Conservation (phyloP, 2,797 vertebrate genomes). For the Sebastiscus albofasciatus region DNA sequence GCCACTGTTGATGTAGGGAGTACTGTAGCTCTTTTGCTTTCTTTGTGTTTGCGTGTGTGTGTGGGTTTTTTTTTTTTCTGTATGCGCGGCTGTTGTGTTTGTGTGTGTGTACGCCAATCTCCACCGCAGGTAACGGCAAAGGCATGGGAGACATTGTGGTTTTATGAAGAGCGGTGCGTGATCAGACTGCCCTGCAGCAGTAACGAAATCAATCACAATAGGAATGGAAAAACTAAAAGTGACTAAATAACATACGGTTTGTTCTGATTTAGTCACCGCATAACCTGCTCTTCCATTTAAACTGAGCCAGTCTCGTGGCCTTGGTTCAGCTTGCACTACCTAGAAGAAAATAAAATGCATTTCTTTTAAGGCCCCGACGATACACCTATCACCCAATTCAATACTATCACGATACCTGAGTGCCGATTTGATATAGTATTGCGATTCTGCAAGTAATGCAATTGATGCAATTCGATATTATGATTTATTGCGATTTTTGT, state of each 20-base stretch:
- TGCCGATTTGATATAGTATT: too few species aligned
- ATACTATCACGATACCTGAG: too few species aligned
- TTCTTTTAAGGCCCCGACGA: not conserved
- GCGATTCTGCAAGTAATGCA: too few species aligned
- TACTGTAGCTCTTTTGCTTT: constrained; percentile 81
- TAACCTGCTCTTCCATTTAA: constrained; percentile 26
- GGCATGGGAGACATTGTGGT: constrained; percentile 69
- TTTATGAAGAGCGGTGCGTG: constrained; percentile 60
- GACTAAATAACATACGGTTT: constrained; percentile 51
- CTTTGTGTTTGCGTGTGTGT: constrained; percentile 68
- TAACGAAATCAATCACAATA: constrained; percentile 77
- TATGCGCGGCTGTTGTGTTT: constrained; percentile 38
- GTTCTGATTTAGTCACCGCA: constrained; percentile 15
- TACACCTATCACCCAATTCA: too few species aligned
- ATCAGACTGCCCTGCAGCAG: constrained; percentile 56
- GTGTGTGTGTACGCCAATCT: constrained; percentile 52
- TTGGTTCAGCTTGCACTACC: constrained; percentile 14
- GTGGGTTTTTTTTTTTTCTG: constrained; percentile 44
- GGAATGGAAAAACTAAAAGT: constrained; percentile 50
- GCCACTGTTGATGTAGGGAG: constrained; percentile 81
- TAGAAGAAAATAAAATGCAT: not conserved
- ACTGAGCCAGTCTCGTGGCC: constrained; percentile 13
- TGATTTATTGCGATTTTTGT: too few species aligned
- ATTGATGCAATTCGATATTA: too few species aligned
- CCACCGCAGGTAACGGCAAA: constrained; percentile 58